Percentiles rank a stretch among this genome's conserved stretches.
phyloP scores from a whole-genome alignment of 1,140 invertebrate species.

The Pissodes strobi region DNA sequence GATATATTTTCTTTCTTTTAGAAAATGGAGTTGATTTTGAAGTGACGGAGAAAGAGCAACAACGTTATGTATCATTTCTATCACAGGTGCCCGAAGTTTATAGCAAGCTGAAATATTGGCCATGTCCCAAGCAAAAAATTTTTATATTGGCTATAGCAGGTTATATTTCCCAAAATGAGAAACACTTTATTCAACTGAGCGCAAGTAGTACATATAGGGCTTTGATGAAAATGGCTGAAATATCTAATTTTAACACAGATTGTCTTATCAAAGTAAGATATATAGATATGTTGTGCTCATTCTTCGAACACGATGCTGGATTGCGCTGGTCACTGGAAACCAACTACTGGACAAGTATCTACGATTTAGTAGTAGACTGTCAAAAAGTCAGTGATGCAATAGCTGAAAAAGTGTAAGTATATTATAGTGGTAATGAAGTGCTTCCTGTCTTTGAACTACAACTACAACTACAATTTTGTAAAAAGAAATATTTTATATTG shows the following conservation, averaged over 20 bases:
- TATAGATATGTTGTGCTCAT: conserved; percentile 23
- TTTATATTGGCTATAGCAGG: conserved; percentile 1
- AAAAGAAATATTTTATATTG: too few relatives aligned
- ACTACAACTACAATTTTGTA: too few relatives aligned
- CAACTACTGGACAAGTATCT: conserved; percentile 18
- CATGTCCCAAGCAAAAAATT: background rate
- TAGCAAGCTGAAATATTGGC: conserved; percentile 7
- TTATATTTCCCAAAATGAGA: conserved; percentile 9
- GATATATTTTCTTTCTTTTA: too few relatives aligned
- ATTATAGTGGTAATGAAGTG: too few relatives aligned
- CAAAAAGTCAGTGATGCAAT: background rate
- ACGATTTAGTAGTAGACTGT: conserved; percentile 24
- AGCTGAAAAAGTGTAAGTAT: conserved; percentile 20
- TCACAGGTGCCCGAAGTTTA: conserved; percentile 15
- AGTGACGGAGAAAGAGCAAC: conserved; percentile 15
- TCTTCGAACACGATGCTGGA: conserved; percentile 23
- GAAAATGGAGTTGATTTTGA: conserved; percentile 28
- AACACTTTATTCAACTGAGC: conserved; percentile 12
- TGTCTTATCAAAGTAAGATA: conserved; percentile 10
- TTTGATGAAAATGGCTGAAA: conserved; percentile 7
- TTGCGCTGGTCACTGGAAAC: conserved; percentile 23
- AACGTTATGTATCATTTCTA: conserved; percentile 13
- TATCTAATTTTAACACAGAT: background rate
- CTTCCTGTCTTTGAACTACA: too few relatives aligned
- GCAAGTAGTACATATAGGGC: background rate